A percentile compares a stretch with the other conserved stretches of the same genome.
These are phyloP conservation scores for Dromaius novaehollandiae DNA, from an alignment of 2,113 vertebrate genomes.

Conservation along the genomic window DNA sequence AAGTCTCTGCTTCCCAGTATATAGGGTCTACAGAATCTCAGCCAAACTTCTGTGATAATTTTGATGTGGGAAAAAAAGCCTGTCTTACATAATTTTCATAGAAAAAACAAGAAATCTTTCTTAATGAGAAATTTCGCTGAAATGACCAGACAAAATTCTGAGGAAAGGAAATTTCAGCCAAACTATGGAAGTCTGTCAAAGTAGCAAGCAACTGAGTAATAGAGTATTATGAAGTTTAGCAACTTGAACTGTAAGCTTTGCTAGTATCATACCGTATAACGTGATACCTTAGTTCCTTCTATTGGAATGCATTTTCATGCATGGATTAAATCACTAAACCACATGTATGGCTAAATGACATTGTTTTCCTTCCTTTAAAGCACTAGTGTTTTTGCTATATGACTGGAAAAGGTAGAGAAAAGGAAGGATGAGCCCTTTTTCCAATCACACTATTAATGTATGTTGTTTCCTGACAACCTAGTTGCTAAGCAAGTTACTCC, in stretches of 20 bases:
- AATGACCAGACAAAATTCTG: neutral
- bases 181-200: neutral
- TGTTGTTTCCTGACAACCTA: neutral
- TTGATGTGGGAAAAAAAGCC: neutral
- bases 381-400: neutral
- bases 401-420: neutral
- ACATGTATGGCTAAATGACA: neutral
- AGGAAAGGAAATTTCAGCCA: neutral
- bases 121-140: neutral
- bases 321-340: neutral
- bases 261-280: neutral
- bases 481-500: conserved; percentile 48
- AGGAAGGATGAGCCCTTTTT: neutral
- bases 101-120: neutral
- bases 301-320: neutral
- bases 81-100: neutral
- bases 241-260: neutral
- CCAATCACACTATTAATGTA: neutral
- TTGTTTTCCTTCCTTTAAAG: neutral
- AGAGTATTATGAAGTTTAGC: neutral
- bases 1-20: neutral
- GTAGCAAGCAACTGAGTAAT: neutral
- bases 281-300: neutral
- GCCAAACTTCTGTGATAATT: neutral
- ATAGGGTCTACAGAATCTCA: neutral